A percentile compares a stretch with the other conserved stretches of the same genome.
phyloP scores from a whole-genome alignment of 2,113 vertebrate species.

The Sylvicapra grimmia region DNA sequence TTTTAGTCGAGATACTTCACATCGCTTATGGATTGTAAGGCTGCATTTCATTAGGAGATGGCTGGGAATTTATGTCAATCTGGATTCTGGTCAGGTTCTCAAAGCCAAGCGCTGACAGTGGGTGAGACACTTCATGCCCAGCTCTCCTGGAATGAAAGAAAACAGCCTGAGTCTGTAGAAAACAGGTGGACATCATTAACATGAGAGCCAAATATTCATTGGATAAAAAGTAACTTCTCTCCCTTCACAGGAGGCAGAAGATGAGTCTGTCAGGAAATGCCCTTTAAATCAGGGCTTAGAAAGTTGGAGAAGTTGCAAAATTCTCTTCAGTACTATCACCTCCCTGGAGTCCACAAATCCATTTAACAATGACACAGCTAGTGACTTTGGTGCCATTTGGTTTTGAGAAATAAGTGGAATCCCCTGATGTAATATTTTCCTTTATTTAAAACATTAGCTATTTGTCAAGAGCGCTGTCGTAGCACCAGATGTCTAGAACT shows the following conservation, averaged over 20 bases:
- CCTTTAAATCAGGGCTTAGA: slow-evolving; percentile 33
- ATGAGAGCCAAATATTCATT: not conserved
- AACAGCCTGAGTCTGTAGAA: slow-evolving; percentile 40
- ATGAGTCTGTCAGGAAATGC: slow-evolving; percentile 10
- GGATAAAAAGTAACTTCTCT: slow-evolving; percentile 41
- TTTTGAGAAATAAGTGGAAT: slow-evolving; percentile 48
- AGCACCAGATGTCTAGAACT: slow-evolving; percentile 17
- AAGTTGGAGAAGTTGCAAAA: not conserved
- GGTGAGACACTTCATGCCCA: slow-evolving; percentile 25
- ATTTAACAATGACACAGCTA: slow-evolving; percentile 40
- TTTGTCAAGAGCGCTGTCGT: slow-evolving; percentile 21
- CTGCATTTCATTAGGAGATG: slow-evolving; percentile 32
- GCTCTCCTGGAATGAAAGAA: slow-evolving; percentile 38
- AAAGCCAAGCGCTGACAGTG: slow-evolving; percentile 46
- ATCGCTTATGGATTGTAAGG: not conserved
- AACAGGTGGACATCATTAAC: slow-evolving; percentile 41
- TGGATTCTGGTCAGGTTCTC: slow-evolving; percentile 12
- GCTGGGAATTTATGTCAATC: not conserved
- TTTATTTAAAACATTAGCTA: slow-evolving; percentile 42
- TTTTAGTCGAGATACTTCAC: not conserved
- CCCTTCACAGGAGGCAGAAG: not conserved
- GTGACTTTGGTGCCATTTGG: not conserved
- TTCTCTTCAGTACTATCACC: slow-evolving; percentile 10
- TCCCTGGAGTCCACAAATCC: not conserved
- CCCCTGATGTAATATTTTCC: slow-evolving; percentile 34